Percentiles rank a stretch among this genome's conserved stretches.
These are phyloP conservation scores for Mya arenaria DNA, from an alignment of 1,140 invertebrate genomes.

Conservation along the genomic window DNA sequence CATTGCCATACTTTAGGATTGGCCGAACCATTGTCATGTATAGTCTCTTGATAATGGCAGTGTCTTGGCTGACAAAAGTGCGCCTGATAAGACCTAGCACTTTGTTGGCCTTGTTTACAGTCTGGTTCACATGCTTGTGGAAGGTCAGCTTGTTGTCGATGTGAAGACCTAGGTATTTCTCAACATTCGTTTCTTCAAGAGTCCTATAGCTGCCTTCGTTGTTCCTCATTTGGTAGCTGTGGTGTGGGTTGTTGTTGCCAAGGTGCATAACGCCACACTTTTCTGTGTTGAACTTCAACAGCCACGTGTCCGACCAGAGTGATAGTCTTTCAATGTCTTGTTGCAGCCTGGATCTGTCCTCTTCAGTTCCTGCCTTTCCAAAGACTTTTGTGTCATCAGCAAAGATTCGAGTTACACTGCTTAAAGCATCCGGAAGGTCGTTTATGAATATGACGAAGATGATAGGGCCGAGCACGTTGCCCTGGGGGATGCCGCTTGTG, in stretches of 20 bases:
- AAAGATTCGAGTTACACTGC: background rate
- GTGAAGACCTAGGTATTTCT: slow-evolving; percentile 2
- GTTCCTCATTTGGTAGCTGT: background rate
- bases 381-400: slow-evolving; percentile 57
- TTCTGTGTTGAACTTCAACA: slow-evolving; percentile 43
- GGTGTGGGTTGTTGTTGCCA: background rate
- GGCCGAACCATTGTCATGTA: no score
- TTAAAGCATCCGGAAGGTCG: slow-evolving; percentile 28
- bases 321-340: slow-evolving; percentile 14
- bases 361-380: background rate
- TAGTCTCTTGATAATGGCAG: no score
- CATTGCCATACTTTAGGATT: no score
- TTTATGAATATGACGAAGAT: slow-evolving; percentile 61
- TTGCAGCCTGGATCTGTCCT: background rate
- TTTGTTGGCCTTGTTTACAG: background rate
- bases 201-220: no score
- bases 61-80: no score
- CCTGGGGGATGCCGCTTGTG: slow-evolving; percentile 62
- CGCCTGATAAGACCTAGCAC: no score
- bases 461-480: slow-evolving; percentile 55
- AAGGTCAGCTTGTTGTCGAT: background rate
- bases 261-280: slow-evolving; percentile 35
- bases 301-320: slow-evolving; percentile 23
- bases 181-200: background rate
- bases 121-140: background rate